Conservation (phyloP, 2,888 invertebrate genomes). For the Himalopsyche japonica region DNA sequence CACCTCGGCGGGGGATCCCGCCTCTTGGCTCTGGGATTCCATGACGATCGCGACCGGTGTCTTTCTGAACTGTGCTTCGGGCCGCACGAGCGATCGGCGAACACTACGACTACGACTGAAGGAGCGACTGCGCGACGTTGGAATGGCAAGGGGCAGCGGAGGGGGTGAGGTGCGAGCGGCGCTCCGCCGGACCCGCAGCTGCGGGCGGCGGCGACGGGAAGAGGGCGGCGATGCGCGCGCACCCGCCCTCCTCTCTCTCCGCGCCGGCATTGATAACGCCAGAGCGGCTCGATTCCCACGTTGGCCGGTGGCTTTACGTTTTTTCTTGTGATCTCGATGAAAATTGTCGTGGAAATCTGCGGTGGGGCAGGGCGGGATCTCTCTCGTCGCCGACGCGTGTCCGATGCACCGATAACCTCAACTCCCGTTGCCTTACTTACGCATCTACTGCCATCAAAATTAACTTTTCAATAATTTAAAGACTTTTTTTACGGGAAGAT, state of each 20-base stretch:
- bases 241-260: conserved; percentile 48
- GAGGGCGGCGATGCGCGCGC: conserved; percentile 45
- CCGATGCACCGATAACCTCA: not conserved
- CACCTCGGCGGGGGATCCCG: conserved; percentile 85
- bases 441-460: too few relatives aligned
- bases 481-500: too few relatives aligned
- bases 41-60: conserved; percentile 48
- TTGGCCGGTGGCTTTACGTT: conserved; percentile 2
- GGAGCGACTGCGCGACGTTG: conserved; percentile 46
- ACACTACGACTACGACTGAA: conserved; percentile 62
- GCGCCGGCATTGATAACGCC: conserved; percentile 56
- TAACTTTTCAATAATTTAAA: too few relatives aligned
- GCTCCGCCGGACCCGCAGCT: conserved; percentile 46
- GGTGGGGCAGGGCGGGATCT: conserved; percentile 1
- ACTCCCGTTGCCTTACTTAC: not conserved
- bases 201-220: conserved; percentile 45
- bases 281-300: conserved; percentile 50
- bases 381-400: not conserved
- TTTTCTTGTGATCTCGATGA: not conserved
- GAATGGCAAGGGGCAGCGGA: conserved; percentile 41
- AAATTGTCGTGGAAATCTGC: not conserved
- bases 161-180: conserved; percentile 44
- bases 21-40: conserved; percentile 80
- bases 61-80: conserved; percentile 50
- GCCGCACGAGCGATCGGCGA: conserved; percentile 47